Evolutionary conservation across 2,888 invertebrate genomes (phyloP).

Genomic region (Dicycla oo): DNA sequence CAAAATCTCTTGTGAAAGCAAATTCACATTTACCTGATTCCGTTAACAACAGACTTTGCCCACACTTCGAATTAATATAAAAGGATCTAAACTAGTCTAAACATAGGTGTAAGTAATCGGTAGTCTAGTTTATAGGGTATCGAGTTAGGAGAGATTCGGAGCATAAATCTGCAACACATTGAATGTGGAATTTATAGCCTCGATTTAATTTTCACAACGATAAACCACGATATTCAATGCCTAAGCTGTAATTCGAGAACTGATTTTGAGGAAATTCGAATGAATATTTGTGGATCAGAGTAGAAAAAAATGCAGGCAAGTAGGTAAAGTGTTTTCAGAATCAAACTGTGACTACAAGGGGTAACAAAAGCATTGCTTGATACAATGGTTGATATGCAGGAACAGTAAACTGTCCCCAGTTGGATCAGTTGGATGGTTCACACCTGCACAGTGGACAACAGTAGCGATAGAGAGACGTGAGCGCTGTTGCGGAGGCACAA

Average conservation of each 20-base stretch:
- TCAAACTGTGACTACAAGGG: conserved; percentile 3
- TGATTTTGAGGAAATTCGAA: conserved; percentile 17
- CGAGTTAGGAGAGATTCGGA: conserved; percentile 72
- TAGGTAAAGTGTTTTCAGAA: not conserved
- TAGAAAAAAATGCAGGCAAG: not conserved
- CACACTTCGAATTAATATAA: too few species aligned
- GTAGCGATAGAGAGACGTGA: conserved; percentile 55
- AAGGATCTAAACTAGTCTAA: conserved; percentile 51
- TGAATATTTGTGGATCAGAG: conserved; percentile 14
- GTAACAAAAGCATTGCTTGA: conserved; percentile 9
- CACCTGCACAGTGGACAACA: conserved; percentile 73
- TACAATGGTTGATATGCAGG: conserved; percentile 30
- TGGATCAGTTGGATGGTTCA: conserved; percentile 69
- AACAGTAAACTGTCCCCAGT: conserved; percentile 65
- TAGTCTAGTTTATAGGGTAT: conserved; percentile 62
- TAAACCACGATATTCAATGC: conserved; percentile 65
- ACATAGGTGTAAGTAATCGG: conserved; percentile 57
- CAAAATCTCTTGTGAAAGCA: conserved; percentile 37
- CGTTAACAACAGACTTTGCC: conserved; percentile 11
- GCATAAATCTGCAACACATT: conserved; percentile 81
- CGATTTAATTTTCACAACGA: conserved; percentile 74
- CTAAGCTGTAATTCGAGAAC: conserved; percentile 40
- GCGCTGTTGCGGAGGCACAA: conserved; percentile 72
- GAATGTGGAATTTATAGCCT: conserved; percentile 77
- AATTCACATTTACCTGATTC: not conserved